phyloP scores from a whole-genome alignment of 2,888 invertebrate species.

The Chalcosyrphus nemorum region DNA sequence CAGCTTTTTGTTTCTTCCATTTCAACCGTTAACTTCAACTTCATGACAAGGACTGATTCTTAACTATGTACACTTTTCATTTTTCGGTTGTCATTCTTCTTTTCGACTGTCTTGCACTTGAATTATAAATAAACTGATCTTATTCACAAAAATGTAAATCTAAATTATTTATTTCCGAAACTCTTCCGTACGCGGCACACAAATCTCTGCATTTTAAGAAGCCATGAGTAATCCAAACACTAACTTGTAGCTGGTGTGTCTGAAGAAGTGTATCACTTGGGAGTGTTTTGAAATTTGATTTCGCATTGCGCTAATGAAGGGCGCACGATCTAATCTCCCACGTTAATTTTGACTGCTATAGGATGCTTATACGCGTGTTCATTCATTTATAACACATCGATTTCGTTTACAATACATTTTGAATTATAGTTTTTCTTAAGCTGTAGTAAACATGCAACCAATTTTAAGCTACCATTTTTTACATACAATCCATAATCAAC shows the following conservation, averaged over 20 bases:
- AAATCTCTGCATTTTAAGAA: not conserved
- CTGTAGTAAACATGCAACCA: no score
- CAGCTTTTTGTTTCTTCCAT: no score
- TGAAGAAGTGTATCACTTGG: not conserved
- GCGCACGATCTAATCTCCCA: conserved; percentile 12
- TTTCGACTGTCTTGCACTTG: not conserved
- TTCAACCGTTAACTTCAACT: no score
- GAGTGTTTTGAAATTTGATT: not conserved
- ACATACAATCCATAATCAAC: no score
- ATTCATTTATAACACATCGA: not conserved
- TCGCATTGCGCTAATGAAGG: conserved; percentile 4
- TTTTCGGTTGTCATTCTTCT: no score
- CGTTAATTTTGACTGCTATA: not conserved
- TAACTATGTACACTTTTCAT: no score
- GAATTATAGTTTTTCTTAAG: no score
- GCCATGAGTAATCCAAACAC: not conserved
- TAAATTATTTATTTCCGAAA: not conserved
- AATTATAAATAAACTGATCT: not conserved
- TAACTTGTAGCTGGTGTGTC: not conserved
- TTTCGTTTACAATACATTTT: no score
- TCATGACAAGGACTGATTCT: no score
- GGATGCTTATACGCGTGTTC: not conserved
- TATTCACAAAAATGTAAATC: not conserved
- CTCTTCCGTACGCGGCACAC: not conserved
- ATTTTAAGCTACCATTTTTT: no score